Conservation (phyloP, 2,888 invertebrate genomes). For the Trachelus tabidus region DNA sequence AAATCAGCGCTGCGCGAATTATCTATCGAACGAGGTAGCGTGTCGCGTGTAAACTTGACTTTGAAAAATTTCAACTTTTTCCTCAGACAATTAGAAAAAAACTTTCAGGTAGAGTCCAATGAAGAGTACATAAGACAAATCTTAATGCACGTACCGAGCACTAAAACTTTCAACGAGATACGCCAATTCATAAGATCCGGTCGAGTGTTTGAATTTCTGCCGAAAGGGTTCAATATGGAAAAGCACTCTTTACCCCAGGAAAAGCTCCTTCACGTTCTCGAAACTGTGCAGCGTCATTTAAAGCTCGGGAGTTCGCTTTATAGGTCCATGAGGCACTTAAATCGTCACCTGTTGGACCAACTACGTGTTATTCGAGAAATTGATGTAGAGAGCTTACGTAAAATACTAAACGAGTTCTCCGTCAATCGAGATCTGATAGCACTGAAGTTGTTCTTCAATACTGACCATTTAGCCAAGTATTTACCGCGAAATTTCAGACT, state of each 20-base stretch:
- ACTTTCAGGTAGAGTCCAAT: not conserved
- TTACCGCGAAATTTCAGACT: conserved; percentile 13
- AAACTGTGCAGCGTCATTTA: not conserved
- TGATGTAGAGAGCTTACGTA: not conserved
- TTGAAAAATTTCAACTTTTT: too few relatives aligned
- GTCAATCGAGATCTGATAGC: conserved; percentile 8
- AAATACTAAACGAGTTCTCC: not conserved
- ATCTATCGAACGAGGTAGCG: too few relatives aligned
- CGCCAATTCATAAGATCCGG: not conserved
- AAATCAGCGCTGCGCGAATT: too few relatives aligned
- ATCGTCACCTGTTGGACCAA: not conserved
- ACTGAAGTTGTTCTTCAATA: conserved; percentile 22
- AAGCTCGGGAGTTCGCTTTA: not conserved
- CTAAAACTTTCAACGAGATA: not conserved
- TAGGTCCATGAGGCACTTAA: not conserved
- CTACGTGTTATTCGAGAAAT: not conserved
- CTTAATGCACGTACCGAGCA: not conserved
- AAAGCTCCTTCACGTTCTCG: conserved; percentile 16
- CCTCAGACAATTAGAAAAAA: not conserved
- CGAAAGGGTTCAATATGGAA: not conserved
- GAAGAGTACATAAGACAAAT: not conserved
- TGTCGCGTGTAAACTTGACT: too few relatives aligned
- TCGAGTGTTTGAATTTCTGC: not conserved
- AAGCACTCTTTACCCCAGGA: not conserved
- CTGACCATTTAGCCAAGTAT: conserved; percentile 18